phyloP scores from a whole-genome alignment of 2,797 vertebrate species.

The Sebastes alutus region DNA sequence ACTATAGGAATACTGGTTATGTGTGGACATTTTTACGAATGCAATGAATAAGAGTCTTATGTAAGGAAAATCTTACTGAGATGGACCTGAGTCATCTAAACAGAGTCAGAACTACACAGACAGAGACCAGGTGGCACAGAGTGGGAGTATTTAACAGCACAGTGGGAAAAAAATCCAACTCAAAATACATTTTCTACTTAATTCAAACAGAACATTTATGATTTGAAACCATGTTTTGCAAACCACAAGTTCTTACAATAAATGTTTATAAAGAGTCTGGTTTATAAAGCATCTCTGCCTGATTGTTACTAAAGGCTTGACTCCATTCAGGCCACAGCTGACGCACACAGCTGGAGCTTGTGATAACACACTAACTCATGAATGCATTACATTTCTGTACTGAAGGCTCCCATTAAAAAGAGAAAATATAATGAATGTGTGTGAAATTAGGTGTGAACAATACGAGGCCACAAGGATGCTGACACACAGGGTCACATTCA shows the following conservation, averaged over 20 bases:
- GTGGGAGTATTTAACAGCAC: background rate
- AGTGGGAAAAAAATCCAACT: background rate
- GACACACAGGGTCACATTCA: slow-evolving; percentile 2
- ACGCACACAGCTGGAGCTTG: slow-evolving; percentile 20
- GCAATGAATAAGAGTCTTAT: background rate
- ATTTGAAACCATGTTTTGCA: background rate
- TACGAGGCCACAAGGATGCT: background rate
- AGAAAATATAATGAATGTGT: background rate
- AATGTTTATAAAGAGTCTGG: background rate
- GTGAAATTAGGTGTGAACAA: background rate
- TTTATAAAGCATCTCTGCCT: background rate
- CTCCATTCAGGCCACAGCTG: slow-evolving; percentile 8
- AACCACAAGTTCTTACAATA: background rate
- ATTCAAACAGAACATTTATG: background rate
- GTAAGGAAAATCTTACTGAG: background rate
- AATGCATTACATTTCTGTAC: slow-evolving; percentile 1
- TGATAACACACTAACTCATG: slow-evolving; percentile 15
- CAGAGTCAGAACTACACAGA: background rate
- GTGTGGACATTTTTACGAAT: background rate
- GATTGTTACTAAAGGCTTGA: background rate
- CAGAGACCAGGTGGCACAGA: background rate
- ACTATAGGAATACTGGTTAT: background rate
- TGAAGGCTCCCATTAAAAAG: slow-evolving; percentile 5
- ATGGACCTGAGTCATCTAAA: background rate
- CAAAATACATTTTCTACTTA: background rate